Evolutionary conservation across 1,140 invertebrate genomes (phyloP), one percentile per base, ranked within the genome.

Genomic region (Cydia strobilella): DNA sequence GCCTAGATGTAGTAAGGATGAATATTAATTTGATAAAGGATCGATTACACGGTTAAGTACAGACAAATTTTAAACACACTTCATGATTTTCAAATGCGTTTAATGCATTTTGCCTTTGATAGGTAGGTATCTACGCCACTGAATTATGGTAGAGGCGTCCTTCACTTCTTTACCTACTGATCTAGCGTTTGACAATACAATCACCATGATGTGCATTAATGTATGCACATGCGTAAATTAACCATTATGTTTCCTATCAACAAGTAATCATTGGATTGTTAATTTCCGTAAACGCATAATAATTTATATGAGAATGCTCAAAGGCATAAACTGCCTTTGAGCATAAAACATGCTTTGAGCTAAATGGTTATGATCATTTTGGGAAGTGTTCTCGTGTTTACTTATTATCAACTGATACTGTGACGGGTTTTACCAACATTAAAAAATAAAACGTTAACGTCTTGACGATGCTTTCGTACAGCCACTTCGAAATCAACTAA

Each of bases 201-300:
- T 23, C 51, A 59, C 20, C 20, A 59, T 59, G 54, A 59, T 12
- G 5, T 54, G 54, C 20, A 12, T 23, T 18, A 59, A 3, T 59
- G 13, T 51, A 51, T 51, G 45, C 15, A 51, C 15, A 59, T 59
- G 6, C 18, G 9, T 23, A 59, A n/a, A 59, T 23, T 59, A 3
- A 1, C 20, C 54, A 59, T 59, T 59, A 59, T 59, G 18, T 59
- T 59, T 59, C 54, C 54, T 59, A 59, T 59, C 54, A 59, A 59
- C 3, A 23, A 59, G 18, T 23, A 59, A 59, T 59, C n/a, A 23
- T 59, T 23, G n/a, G 9, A 12, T 59, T 20, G 20, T 59, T 18
- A 59, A 20, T 23, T 59, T 23, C 20, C 20, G 54, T 54, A 18
- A 2, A 23, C 20, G 54, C 13, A 35, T 18, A 69, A 65, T 66